Base-by-base conservation (phyloP, 2,797 vertebrate genomes). In the Falco concolor region DNA sequence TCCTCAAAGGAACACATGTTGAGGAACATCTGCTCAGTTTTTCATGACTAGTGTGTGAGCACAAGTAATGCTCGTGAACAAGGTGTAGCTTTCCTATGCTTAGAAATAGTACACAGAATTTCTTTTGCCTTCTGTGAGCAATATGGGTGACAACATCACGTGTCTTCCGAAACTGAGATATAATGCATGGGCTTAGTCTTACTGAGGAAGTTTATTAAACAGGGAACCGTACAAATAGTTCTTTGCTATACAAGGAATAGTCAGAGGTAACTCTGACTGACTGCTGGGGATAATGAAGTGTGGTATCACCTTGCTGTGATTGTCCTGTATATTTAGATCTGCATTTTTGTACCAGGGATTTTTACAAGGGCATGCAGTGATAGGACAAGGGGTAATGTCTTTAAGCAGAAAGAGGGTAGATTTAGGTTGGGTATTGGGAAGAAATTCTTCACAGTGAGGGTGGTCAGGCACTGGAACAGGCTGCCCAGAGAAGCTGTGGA, bases 1-100 rank as follows among this genome's bases (percentile, higher is more conserved):
- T 25, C 38, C 20, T 82, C 82, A 57, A 44, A 32, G 36, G 1
- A 2, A 5, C 8, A 4, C 9, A 0, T 12, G 10, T 13, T 45
- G n/a, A 3, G 18, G 19, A 19, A 38, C 3, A 3, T 82, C 36
- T 69, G 53, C 49, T 64, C 15, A 8, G 32, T 91, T 87, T 72
- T 13, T 84, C 23, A 1, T 22, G n/a, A n/a, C n/a, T 47, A 7
- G 22, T 72, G 28, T 73, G 42, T 38, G 59, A 69, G 47, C 38
- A 14, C 1, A 1, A 4, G 0, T 0, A 32, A 49, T 38, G 10
- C 57, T 73, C 14, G 2, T 23, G 34, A 44, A 13, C 32, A 42
- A 56, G 36, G 10, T 32, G 8, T n/a, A 45, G 59, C 42, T 72
- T 84, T 68, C 32, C 54, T 69, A 3, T 21, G 16, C 57, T 76